Evolutionary conservation across 1,140 invertebrate genomes (phyloP).

Genomic region (Cylas formicarius): DNA sequence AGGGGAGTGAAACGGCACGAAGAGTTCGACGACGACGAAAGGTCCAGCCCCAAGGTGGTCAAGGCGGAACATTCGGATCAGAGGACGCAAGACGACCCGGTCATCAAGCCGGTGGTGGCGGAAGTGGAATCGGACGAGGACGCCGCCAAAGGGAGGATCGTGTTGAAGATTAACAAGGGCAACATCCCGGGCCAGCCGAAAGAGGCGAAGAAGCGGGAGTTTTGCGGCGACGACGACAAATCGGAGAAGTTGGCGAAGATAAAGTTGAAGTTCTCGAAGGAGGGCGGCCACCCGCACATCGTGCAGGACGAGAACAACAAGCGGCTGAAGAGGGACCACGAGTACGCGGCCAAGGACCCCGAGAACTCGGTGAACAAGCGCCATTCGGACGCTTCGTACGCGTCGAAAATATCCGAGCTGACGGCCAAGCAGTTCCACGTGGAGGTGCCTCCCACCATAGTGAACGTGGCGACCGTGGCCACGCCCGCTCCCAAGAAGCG

Average conservation of each 20-base stretch:
- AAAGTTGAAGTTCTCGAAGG: conserved; percentile 40
- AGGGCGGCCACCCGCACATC: conserved; percentile 37
- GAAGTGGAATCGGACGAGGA: conserved; percentile 27
- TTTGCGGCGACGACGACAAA: conserved; percentile 32
- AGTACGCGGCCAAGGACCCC: conserved; percentile 5
- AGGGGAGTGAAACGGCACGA: conserved; percentile 19
- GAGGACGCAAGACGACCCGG: conserved; percentile 4
- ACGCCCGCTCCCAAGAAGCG: conserved; percentile 26
- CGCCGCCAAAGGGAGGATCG: conserved; percentile 37
- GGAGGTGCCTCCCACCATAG: conserved; percentile 4
- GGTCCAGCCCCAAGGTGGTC: conserved; percentile 32
- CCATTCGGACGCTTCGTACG: background rate
- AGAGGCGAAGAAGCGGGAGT: conserved; percentile 27
- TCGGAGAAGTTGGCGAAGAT: conserved; percentile 38
- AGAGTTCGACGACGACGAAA: conserved; percentile 18
- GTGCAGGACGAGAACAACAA: conserved; percentile 29
- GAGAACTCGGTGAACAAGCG: background rate
- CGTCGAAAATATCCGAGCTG: conserved; percentile 13
- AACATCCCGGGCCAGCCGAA: conserved; percentile 26
- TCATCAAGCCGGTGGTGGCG: conserved; percentile 39
- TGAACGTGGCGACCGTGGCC: conserved; percentile 8
- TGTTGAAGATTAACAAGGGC: conserved; percentile 39
- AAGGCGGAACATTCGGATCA: conserved; percentile 6
- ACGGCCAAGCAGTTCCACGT: conserved; percentile 14
- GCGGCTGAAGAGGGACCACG: conserved; percentile 17